Evolutionary conservation across 2,113 vertebrate species (phyloP).

Genomic region (Conger conger): DNA sequence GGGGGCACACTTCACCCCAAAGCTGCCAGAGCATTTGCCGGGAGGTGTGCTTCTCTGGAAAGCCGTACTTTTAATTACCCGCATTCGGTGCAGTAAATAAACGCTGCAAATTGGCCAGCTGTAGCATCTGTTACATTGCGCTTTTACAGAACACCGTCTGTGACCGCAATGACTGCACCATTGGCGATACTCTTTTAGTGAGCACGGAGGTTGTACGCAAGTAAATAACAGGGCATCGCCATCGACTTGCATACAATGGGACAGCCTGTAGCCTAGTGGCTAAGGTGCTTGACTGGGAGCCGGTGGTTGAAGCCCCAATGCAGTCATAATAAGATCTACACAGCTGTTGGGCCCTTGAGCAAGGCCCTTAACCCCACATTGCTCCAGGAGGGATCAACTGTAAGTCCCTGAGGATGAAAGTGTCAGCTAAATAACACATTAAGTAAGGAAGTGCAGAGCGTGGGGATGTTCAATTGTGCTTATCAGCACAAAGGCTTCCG

Average conservation of each 20-base stretch:
- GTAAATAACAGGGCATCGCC: too few relatives aligned
- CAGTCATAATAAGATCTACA: too few relatives aligned
- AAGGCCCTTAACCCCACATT: too few relatives aligned
- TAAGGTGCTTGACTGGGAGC: too few relatives aligned
- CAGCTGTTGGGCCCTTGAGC: too few relatives aligned
- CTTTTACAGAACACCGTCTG: background rate
- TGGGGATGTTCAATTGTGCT: background rate
- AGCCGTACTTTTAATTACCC: background rate
- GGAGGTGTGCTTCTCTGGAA: background rate
- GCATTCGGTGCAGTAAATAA: background rate
- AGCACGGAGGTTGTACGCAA: background rate
- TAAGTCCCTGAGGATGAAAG: too few relatives aligned
- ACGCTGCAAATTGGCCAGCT: background rate
- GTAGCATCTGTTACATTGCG: background rate
- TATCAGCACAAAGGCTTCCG: background rate
- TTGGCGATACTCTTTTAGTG: background rate
- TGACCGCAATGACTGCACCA: background rate
- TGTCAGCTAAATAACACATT: too few relatives aligned
- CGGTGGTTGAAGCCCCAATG: too few relatives aligned
- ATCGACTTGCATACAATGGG: too few relatives aligned
- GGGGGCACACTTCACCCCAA: background rate
- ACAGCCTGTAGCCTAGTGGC: too few relatives aligned
- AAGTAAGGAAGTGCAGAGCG: background rate
- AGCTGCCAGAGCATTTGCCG: background rate
- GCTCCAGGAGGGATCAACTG: too few relatives aligned